Conservation (phyloP, 2,113 vertebrate genomes). For the Gymnogyps californianus region DNA sequence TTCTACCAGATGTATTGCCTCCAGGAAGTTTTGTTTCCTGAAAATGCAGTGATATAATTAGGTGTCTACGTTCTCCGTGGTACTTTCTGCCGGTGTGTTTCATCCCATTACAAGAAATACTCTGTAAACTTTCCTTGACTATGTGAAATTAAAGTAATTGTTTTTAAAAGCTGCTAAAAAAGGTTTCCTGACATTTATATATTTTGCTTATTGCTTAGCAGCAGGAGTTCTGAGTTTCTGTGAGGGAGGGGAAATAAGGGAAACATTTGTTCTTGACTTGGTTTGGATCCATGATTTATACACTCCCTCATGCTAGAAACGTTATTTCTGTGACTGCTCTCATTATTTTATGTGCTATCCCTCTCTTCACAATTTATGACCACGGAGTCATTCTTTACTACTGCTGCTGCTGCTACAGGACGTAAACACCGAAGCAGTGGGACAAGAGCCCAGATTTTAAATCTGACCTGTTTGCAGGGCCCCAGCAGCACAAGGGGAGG, state of each 20-base stretch:
- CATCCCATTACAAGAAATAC: background rate
- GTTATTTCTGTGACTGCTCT: background rate
- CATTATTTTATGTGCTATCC: accelerated
- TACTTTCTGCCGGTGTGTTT: background rate
- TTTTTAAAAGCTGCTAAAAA: background rate
- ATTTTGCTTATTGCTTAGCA: slow-evolving; percentile 23
- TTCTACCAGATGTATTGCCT: background rate
- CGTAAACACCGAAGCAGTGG: background rate
- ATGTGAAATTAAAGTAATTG: background rate
- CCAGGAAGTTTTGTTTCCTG: background rate
- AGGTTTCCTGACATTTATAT: background rate
- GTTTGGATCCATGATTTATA: background rate
- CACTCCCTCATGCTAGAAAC: background rate
- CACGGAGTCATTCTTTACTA: background rate
- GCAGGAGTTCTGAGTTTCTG: background rate
- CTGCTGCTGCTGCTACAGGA: background rate
- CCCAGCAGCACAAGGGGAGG: background rate
- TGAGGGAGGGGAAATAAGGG: background rate
- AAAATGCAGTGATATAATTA: background rate
- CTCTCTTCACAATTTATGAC: background rate
- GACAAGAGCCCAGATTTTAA: background rate
- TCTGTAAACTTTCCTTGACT: background rate
- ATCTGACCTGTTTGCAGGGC: no score
- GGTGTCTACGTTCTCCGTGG: accelerated
- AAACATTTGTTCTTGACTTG: background rate